These are phyloP conservation scores for Notothenia coriiceps DNA, from an alignment of 2,113 vertebrate genomes.

Conservation along the genomic window DNA sequence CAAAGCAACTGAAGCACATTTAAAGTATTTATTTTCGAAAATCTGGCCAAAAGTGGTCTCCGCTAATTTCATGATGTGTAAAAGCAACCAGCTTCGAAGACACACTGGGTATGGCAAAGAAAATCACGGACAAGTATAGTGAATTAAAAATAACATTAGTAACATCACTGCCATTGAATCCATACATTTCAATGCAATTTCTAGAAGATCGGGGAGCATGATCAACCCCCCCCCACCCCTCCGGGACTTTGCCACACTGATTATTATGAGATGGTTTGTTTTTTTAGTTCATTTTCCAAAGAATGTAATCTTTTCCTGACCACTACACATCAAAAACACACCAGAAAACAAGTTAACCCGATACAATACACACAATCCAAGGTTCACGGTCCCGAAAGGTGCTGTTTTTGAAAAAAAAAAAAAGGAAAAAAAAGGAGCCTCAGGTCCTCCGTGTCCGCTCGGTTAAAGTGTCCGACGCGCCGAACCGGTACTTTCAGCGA, in stretches of 20 bases:
- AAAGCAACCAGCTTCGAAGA: constrained; percentile 52
- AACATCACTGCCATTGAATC: constrained; percentile 61
- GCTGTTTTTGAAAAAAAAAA: constrained; percentile 32
- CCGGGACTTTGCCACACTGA: constrained; percentile 34
- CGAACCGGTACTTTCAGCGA: constrained; percentile 33
- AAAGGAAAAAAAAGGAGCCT: constrained; percentile 51
- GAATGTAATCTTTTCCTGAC: constrained; percentile 62
- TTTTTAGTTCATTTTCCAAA: constrained; percentile 33
- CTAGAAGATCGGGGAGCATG: constrained; percentile 14
- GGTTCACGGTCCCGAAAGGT: constrained; percentile 72
- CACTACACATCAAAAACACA: constrained; percentile 78
- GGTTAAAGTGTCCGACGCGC: constrained; percentile 43
- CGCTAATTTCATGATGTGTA: constrained; percentile 42
- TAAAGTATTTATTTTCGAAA: constrained; percentile 8
- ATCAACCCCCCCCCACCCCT: neutral
- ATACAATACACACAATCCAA: constrained; percentile 72
- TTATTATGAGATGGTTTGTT: constrained; percentile 44
- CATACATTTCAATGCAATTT: constrained; percentile 49
- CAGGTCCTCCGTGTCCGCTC: constrained; percentile 57
- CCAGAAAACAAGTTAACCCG: constrained; percentile 73
- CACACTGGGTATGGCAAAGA: constrained; percentile 22
- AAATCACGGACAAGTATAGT: constrained; percentile 48
- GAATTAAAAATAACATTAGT: constrained; percentile 55
- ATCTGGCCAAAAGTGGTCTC: constrained; percentile 25
- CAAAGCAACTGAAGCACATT: constrained; percentile 26